These are phyloP conservation scores for Trididemnum clinides DNA, from an alignment of 23 tunicate genomes.

Conservation along the genomic window DNA sequence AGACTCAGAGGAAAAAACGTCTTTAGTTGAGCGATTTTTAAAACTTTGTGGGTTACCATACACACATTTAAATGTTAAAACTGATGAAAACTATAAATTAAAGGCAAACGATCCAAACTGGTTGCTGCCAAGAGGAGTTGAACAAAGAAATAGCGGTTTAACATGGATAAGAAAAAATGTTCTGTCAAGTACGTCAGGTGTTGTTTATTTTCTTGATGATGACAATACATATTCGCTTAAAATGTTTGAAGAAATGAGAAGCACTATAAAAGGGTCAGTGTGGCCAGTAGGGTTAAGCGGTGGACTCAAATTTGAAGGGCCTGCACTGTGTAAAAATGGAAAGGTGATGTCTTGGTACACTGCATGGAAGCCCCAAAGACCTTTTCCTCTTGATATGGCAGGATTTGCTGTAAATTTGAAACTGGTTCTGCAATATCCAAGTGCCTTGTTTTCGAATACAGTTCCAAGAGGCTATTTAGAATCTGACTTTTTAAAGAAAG, in stretches of 20 bases:
- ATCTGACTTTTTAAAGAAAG: conserved; percentile 76
- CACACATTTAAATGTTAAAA: conserved; percentile 76
- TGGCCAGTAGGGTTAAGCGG: conserved; percentile 98
- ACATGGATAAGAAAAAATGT: conserved; percentile 67
- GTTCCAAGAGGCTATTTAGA: conserved; percentile 88
- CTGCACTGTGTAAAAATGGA: conserved; percentile 65
- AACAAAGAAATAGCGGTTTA: conserved; percentile 83
- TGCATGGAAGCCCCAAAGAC: conserved; percentile 93
- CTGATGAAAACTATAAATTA: conserved; percentile 64
- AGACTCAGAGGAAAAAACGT: conserved; percentile 75
- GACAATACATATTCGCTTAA: conserved; percentile 86
- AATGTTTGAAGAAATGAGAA: conserved; percentile 87
- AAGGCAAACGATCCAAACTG: conserved; percentile 86
- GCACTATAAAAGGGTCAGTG: conserved; percentile 55
- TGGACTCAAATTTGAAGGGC: conserved; percentile 93
- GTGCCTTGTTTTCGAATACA: conserved; percentile 61
- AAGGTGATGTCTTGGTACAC: conserved; percentile 82
- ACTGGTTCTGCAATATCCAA: conserved; percentile 46
- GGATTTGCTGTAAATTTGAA: conserved; percentile 87
- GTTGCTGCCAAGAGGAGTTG: conserved; percentile 93
- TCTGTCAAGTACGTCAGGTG: conserved; percentile 27
- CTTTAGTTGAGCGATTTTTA: conserved; percentile 64
- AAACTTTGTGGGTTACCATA: conserved; percentile 50
- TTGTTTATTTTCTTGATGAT: conserved; percentile 91
- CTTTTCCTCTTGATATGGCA: conserved; percentile 98